phyloP scores from a whole-genome alignment of 2,888 invertebrate species.

The Himalopsyche tibetana region DNA sequence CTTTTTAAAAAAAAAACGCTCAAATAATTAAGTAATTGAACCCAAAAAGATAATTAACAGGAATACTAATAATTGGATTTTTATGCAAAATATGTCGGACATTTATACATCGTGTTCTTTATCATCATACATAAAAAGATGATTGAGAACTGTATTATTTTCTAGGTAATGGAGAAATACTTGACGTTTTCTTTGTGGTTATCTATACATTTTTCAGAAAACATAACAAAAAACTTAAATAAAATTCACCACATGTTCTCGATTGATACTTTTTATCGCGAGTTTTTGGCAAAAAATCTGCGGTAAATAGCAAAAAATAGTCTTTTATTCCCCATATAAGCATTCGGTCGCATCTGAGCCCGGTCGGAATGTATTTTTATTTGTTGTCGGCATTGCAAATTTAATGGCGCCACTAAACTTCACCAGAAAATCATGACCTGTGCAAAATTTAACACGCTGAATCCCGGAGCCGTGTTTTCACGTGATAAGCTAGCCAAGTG shows the following conservation, averaged over 20 bases:
- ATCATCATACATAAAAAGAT: neutral
- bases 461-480: too few relatives aligned
- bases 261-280: conserved; percentile 10
- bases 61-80: too few relatives aligned
- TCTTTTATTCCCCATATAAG: conserved; percentile 18
- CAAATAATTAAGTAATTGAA: too few relatives aligned
- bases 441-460: neutral
- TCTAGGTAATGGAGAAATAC: neutral
- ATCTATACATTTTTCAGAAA: neutral
- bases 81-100: too few relatives aligned
- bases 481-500: too few relatives aligned
- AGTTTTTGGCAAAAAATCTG: neutral
- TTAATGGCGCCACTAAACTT: conserved; percentile 34
- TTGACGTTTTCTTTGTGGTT: neutral
- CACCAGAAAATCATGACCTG: conserved; percentile 14
- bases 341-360: neutral
- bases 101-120: too few relatives aligned
- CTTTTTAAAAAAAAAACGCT: too few relatives aligned
- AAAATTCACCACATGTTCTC: conserved; percentile 41
- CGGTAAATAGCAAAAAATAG: conserved; percentile 37
- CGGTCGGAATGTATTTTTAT: conserved; percentile 13
- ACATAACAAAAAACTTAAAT: neutral
- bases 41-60: too few relatives aligned
- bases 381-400: conserved; percentile 19
- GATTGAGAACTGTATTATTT: neutral